phyloP scores from a whole-genome alignment of 2,797 vertebrate genomes.

The Phrynocephalus guinanensis region DNA sequence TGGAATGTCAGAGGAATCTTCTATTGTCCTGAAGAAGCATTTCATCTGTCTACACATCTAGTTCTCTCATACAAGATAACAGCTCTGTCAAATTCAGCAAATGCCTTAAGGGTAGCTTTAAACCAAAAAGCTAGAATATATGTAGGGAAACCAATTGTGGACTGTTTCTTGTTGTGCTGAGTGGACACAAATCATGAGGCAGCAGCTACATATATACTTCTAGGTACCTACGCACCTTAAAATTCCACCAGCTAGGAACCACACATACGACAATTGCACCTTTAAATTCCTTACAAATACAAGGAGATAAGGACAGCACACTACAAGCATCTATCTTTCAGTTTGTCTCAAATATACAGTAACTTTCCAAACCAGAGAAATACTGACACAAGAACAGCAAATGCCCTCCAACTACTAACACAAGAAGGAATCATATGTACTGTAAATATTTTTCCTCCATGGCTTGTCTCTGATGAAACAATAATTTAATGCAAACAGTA shows the following conservation, averaged over 20 bases:
- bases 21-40: neutral
- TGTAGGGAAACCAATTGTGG: neutral
- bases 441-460: conserved; percentile 10
- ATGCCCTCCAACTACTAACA: neutral
- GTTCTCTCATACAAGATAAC: neutral
- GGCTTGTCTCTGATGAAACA: neutral
- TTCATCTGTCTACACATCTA: neutral
- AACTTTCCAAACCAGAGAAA: neutral
- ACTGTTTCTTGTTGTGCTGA: neutral
- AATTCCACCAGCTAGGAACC: neutral
- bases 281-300: neutral
- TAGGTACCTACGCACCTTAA: neutral
- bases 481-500: neutral
- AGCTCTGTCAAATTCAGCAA: neutral
- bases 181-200: neutral
- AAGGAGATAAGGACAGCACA: neutral
- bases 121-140: neutral
- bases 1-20: neutral
- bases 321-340: neutral
- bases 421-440: neutral
- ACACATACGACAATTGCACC: neutral
- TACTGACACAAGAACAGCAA: neutral
- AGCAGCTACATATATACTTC: neutral
- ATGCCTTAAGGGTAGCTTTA: neutral
- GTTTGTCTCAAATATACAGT: neutral